A percentile compares a stretch with the other conserved stretches of the same genome.
phyloP scores from a whole-genome alignment of 2,797 vertebrate species.

The Thalassophryne amazonica region DNA sequence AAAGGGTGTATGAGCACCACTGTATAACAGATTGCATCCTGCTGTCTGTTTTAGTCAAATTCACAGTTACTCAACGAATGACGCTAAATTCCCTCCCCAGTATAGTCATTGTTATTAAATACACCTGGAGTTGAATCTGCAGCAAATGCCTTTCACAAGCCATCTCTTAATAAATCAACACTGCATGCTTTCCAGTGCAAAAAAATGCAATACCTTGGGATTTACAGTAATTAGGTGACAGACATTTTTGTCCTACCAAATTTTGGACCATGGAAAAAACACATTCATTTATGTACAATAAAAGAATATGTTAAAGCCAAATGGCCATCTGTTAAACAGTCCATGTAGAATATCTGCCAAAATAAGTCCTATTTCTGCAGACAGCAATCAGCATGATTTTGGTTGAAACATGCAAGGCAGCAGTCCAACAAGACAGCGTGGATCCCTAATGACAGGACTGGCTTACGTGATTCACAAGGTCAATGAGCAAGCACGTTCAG shows the following conservation, averaged over 20 bases:
- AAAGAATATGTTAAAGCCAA: slow-evolving; percentile 12
- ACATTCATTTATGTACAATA: slow-evolving; percentile 5
- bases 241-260: neutral
- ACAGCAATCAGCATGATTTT: slow-evolving; percentile 24
- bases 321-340: slow-evolving; percentile 40
- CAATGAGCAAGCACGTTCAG: slow-evolving; percentile 11
- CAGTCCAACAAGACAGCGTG: slow-evolving; percentile 24
- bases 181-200: neutral
- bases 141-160: neutral
- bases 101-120: slow-evolving; percentile 35
- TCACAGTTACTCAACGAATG: slow-evolving; percentile 20
- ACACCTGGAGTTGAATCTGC: slow-evolving; percentile 19
- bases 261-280: slow-evolving; percentile 1
- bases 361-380: slow-evolving; percentile 20
- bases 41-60: slow-evolving; percentile 41
- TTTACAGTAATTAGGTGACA: neutral
- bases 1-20: slow-evolving; percentile 21
- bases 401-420: slow-evolving; percentile 19
- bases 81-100: slow-evolving; percentile 24
- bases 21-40: slow-evolving; percentile 19
- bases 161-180: neutral
- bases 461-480: slow-evolving; percentile 27
- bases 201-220: neutral
- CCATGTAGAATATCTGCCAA: slow-evolving; percentile 10
- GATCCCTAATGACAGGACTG: slow-evolving; percentile 16